phyloP scores from a whole-genome alignment of 2,113 vertebrate genomes.

The Oplegnathus fasciatus region DNA sequence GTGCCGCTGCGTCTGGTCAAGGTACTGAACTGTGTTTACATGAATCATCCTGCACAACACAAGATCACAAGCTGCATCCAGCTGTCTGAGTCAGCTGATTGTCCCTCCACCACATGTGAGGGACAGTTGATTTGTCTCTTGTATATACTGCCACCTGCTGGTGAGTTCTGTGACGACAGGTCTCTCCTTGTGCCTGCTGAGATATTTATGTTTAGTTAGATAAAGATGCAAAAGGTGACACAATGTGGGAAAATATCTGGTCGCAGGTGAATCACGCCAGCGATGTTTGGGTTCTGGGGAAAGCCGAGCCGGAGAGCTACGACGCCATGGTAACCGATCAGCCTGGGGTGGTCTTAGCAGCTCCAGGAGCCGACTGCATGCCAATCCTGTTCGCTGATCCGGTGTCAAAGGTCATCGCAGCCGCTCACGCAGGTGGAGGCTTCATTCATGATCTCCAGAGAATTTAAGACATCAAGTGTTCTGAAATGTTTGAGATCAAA shows the following conservation, averaged over 20 bases:
- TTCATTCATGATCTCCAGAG: not conserved
- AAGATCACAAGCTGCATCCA: too few species aligned
- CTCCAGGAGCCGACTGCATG: slow-evolving; percentile 95
- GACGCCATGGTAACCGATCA: slow-evolving; percentile 92
- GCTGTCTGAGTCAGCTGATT: too few species aligned
- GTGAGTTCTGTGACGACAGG: too few species aligned
- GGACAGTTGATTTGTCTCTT: too few species aligned
- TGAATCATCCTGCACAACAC: not conserved
- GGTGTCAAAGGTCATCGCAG: slow-evolving; percentile 89
- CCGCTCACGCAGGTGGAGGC: slow-evolving; percentile 91
- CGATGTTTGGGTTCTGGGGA: slow-evolving; percentile 89
- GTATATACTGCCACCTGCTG: too few species aligned
- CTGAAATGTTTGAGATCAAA: not conserved
- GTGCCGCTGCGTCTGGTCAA: slow-evolving; percentile 87
- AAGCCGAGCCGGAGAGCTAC: slow-evolving; percentile 87
- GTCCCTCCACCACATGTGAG: too few species aligned
- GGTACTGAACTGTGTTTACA: slow-evolving; percentile 74
- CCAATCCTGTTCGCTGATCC: slow-evolving; percentile 93
- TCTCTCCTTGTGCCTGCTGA: too few species aligned
- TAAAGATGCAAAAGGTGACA: too few species aligned
- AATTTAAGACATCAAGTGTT: too few species aligned
- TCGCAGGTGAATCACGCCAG: slow-evolving; percentile 88
- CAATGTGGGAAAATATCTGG: too few species aligned
- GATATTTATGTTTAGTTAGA: too few species aligned
- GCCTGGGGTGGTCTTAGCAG: slow-evolving; percentile 87